Evolutionary conservation across 2,797 vertebrate genomes (phyloP).

Genomic region (Naso thynnoides): DNA sequence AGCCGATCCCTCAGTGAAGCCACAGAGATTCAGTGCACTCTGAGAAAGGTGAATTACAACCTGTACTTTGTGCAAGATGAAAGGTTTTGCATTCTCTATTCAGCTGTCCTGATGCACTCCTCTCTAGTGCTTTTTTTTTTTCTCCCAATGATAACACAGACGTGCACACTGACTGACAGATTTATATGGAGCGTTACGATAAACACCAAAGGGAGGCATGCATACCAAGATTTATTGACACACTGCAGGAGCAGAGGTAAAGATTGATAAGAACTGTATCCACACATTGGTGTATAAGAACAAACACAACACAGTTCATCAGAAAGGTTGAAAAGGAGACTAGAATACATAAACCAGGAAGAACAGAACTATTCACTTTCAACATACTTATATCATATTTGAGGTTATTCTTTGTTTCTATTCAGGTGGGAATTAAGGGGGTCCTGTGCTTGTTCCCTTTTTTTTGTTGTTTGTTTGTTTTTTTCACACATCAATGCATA

Average conservation of each 20-base stretch:
- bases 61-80: conserved; percentile 17
- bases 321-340: neutral
- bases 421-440: neutral
- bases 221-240: neutral
- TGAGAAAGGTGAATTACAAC: conserved; percentile 20
- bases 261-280: neutral
- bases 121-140: neutral
- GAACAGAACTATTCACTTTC: neutral
- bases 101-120: neutral
- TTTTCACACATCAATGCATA: neutral
- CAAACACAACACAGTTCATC: neutral
- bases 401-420: neutral
- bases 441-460: no score
- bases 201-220: neutral
- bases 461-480: neutral
- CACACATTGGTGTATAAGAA: neutral
- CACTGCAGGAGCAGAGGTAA: neutral
- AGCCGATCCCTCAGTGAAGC: conserved; percentile 14
- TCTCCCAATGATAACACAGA: neutral
- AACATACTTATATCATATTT: no score
- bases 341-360: neutral
- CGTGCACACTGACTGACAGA: neutral
- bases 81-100: conserved; percentile 11
- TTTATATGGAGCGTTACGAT: neutral
- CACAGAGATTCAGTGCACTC: conserved; percentile 14